These are phyloP conservation scores for Nesidiocoris tenuis DNA, from an alignment of 2,888 invertebrate genomes.

Conservation along the genomic window DNA sequence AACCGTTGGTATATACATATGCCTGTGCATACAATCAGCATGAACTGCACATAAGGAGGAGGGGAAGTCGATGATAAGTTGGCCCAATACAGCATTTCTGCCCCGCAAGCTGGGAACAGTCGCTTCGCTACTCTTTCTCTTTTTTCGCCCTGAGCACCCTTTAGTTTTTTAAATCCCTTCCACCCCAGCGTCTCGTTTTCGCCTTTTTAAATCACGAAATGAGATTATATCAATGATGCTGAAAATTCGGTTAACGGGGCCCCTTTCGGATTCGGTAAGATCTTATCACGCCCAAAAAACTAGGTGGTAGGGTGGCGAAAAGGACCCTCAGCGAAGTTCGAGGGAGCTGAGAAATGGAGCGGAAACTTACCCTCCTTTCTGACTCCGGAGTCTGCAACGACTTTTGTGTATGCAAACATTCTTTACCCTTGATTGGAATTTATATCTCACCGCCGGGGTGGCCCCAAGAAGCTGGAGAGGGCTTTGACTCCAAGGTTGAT, in stretches of 20 bases:
- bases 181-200: background rate
- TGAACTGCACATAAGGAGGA: too few species aligned
- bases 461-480: background rate
- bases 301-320: background rate
- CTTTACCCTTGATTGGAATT: conserved; percentile 37
- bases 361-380: conserved; percentile 19
- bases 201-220: conserved; percentile 23
- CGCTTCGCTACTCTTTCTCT: background rate
- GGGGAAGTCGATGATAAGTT: too few species aligned
- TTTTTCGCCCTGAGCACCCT: background rate
- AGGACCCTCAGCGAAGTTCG: background rate
- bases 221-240: conserved; percentile 45
- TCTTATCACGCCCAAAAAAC: background rate
- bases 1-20: background rate
- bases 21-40: too few species aligned
- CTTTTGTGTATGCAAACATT: conserved; percentile 42
- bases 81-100: too few species aligned
- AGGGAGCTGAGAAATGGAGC: conserved; percentile 44
- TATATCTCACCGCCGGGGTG: conserved; percentile 11
- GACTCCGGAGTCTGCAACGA: conserved; percentile 16
- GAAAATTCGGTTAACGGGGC: conserved; percentile 43
- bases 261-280: background rate
- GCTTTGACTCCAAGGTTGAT: too few species aligned
- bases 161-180: conserved; percentile 20
- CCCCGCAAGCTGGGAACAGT: background rate